phyloP scores from a whole-genome alignment of 1,140 invertebrate genomes.

The Tetramorium simillimum region DNA sequence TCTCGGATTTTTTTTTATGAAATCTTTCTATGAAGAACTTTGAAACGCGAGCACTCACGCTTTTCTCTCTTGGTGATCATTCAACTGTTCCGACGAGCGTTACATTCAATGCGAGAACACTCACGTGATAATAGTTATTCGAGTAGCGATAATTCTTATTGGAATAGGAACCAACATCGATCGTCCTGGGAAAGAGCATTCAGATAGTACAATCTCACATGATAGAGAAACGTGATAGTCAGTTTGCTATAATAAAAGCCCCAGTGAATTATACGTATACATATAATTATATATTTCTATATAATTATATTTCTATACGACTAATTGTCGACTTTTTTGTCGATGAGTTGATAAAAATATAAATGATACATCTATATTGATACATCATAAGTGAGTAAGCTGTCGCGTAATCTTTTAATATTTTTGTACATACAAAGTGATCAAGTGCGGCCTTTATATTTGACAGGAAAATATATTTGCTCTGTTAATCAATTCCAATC shows the following conservation, averaged over 20 bases:
- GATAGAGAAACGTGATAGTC: not conserved
- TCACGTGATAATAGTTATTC: constrained; percentile 32
- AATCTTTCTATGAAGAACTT: not conserved
- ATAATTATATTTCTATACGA: not conserved
- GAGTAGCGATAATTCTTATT: constrained; percentile 61
- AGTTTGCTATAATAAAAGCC: not conserved
- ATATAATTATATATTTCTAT: not conserved
- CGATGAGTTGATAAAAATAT: not conserved
- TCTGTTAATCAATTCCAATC: not conserved
- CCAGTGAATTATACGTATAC: not conserved
- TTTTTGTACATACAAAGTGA: not conserved
- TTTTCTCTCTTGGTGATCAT: constrained; percentile 19
- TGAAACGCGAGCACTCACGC: not conserved
- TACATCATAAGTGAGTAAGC: not conserved
- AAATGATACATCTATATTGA: not conserved
- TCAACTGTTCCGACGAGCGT: not conserved
- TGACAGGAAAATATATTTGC: not conserved
- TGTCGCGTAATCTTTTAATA: not conserved
- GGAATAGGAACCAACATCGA: constrained; percentile 41
- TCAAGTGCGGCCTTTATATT: not conserved
- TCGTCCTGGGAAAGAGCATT: not conserved
- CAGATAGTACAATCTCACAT: not conserved
- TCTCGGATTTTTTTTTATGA: not conserved
- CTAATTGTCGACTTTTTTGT: not conserved
- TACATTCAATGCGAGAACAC: constrained; percentile 42